A percentile compares a stretch with the other conserved stretches of the same genome.
Conservation (phyloP, 2,113 vertebrate genomes). For the Excalfactoria chinensis region DNA sequence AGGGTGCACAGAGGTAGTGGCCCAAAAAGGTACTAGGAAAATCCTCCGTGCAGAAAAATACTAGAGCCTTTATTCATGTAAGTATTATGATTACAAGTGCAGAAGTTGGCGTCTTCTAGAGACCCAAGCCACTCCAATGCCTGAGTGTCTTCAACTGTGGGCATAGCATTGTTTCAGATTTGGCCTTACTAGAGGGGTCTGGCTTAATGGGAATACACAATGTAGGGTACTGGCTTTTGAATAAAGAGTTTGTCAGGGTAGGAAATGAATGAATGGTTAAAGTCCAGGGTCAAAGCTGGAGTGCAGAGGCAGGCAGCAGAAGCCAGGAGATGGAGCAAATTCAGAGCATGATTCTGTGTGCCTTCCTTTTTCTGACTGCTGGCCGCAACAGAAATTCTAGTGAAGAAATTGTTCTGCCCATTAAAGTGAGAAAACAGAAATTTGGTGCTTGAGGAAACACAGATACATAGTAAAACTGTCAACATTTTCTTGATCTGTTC, state of each 20-base stretch:
- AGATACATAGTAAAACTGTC: background rate
- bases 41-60: background rate
- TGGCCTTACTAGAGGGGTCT: background rate
- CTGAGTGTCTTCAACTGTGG: background rate
- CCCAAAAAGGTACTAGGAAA: background rate
- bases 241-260: background rate
- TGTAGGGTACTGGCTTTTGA: background rate
- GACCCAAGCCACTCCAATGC: background rate
- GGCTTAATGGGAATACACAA: background rate
- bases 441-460: background rate
- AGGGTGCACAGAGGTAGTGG: background rate
- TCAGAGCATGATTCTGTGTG: background rate
- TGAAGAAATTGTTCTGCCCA: background rate
- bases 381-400: background rate
- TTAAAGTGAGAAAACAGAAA: background rate
- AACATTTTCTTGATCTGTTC: background rate
- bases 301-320: background rate
- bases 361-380: background rate
- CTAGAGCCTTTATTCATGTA: background rate
- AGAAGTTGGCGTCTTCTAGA: background rate
- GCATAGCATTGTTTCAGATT: background rate
- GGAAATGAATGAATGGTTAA: background rate
- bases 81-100: background rate
- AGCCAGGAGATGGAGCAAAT: background rate
- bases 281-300: background rate